These are phyloP conservation scores for Cephalopterus ornatus DNA, from an alignment of 2,113 vertebrate species.

Conservation along the genomic window DNA sequence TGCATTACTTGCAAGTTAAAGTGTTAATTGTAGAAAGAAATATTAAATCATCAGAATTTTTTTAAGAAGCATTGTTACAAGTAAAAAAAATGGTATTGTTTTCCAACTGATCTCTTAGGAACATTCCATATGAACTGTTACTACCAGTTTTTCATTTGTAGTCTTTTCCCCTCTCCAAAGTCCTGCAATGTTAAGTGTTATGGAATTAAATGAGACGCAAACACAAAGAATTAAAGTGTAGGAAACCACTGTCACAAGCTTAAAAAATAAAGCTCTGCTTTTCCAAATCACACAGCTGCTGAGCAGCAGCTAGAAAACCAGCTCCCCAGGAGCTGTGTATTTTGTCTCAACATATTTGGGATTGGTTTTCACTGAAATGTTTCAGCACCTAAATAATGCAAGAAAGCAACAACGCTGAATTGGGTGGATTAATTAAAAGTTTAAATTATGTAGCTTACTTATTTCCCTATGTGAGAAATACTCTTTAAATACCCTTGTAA, in stretches of 20 bases:
- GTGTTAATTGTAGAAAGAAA: neutral
- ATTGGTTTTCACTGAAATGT: neutral
- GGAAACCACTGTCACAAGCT: neutral
- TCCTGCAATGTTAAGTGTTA: neutral
- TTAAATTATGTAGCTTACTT: neutral
- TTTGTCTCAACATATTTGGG: neutral
- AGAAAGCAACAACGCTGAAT: neutral
- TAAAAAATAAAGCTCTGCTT: neutral
- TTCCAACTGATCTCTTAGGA: slow-evolving; percentile 18
- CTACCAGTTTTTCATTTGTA: neutral
- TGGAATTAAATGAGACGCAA: neutral
- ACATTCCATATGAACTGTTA: slow-evolving; percentile 20
- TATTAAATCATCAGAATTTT: neutral
- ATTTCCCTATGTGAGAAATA: neutral
- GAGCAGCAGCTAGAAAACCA: neutral
- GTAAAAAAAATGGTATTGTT: neutral
- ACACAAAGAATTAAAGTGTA: neutral
- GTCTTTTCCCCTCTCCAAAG: neutral
- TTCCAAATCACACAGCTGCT: neutral
- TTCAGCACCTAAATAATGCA: neutral
- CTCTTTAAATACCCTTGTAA: neutral
- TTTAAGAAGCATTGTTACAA: neutral
- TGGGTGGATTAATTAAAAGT: neutral
- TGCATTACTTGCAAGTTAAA: neutral
- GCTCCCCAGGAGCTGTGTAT: neutral